phyloP scores from a whole-genome alignment of 2,888 invertebrate genomes.

The Drosophila cognata region DNA sequence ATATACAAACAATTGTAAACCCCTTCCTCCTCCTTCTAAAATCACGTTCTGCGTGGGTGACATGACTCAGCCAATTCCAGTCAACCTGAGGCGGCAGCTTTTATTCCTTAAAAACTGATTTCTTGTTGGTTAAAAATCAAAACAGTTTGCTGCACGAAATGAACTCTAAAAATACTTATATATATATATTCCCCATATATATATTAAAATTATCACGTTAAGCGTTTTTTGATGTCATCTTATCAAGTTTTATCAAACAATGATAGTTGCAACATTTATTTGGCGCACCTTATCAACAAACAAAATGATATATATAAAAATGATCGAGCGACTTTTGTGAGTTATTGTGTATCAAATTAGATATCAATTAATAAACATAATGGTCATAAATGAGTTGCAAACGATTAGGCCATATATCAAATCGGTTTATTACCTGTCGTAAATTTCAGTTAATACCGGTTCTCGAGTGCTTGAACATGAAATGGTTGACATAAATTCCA shows the following conservation, averaged over 20 bases:
- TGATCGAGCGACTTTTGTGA: not conserved
- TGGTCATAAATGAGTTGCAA: not conserved
- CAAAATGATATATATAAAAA: not conserved
- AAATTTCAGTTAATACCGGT: not conserved
- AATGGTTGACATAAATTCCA: not conserved
- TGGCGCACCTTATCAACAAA: slow-evolving; percentile 10
- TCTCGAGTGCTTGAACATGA: not conserved
- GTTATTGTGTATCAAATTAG: not conserved
- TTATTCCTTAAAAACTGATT: slow-evolving; percentile 13
- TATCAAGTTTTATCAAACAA: slow-evolving; percentile 8
- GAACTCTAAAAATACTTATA: not conserved
- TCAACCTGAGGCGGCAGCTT: not conserved
- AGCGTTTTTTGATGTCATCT: not conserved
- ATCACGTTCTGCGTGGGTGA: not conserved
- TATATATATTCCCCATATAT: no score
- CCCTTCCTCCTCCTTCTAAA: not conserved
- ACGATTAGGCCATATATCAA: not conserved
- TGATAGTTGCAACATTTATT: slow-evolving; percentile 2
- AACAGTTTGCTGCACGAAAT: not conserved
- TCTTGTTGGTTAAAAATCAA: not conserved
- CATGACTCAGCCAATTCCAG: slow-evolving; percentile 12
- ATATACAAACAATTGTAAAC: not conserved
- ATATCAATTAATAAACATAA: not conserved
- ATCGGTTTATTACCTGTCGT: not conserved
- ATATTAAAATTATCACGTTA: not conserved